Conservation (phyloP, 2,888 invertebrate species). For the Plebejus melissa region DNA sequence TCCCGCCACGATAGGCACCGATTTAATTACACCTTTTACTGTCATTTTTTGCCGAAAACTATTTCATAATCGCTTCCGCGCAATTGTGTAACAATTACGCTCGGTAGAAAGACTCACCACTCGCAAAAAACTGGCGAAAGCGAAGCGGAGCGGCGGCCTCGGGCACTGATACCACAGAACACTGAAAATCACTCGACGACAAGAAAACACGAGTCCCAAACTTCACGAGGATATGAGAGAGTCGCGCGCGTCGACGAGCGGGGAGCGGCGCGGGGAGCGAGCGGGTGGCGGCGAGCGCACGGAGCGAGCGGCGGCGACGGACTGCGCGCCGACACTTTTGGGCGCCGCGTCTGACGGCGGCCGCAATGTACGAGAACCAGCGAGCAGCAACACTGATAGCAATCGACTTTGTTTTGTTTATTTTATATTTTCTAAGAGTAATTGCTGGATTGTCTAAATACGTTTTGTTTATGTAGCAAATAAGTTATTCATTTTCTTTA, state of each 20-base stretch:
- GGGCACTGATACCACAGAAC: slow-evolving; percentile 55
- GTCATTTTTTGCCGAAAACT: not conserved
- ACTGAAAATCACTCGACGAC: slow-evolving; percentile 57
- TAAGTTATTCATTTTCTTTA: too few relatives aligned
- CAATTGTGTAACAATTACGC: slow-evolving; percentile 45
- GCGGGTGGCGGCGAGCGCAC: slow-evolving; percentile 55
- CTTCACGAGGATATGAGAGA: slow-evolving; percentile 43
- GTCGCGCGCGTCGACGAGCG: slow-evolving; percentile 62
- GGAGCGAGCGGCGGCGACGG: slow-evolving; percentile 66
- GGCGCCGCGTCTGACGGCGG: slow-evolving; percentile 39
- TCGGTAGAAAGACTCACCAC: slow-evolving; percentile 60
- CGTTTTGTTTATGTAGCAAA: not conserved
- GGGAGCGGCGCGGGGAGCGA: slow-evolving; percentile 56
- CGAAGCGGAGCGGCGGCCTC: slow-evolving; percentile 45
- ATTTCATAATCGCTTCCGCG: slow-evolving; percentile 22
- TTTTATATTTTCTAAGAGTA: not conserved
- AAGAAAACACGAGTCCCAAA: slow-evolving; percentile 50
- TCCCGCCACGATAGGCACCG: not conserved
- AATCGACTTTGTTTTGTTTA: not conserved
- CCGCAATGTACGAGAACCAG: slow-evolving; percentile 53
- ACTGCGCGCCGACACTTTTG: slow-evolving; percentile 55
- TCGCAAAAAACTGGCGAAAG: slow-evolving; percentile 69
- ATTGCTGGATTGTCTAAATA: not conserved
- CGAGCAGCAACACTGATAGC: not conserved
- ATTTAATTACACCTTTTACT: not conserved